Evolutionary conservation across 2,888 invertebrate genomes (phyloP).

Genomic region (Sesia apiformis): DNA sequence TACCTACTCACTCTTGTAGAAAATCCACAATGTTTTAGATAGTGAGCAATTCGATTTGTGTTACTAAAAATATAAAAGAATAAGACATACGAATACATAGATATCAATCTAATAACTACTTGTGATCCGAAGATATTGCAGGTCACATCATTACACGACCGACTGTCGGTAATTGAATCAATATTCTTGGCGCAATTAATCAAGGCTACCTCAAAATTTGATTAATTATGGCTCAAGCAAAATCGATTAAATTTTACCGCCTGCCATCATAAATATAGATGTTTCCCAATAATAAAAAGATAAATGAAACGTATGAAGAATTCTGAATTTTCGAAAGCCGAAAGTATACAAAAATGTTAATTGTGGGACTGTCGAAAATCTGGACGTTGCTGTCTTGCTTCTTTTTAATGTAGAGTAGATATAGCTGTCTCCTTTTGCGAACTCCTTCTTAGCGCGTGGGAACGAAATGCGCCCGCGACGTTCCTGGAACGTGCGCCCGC

Average conservation of each 20-base stretch:
- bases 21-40: no score
- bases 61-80: no score
- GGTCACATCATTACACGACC: background rate
- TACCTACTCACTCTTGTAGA: no score
- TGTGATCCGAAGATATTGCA: background rate
- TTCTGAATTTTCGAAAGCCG: slow-evolving; percentile 21
- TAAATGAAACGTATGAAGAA: slow-evolving; percentile 14
- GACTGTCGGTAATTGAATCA: background rate
- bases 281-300: slow-evolving; percentile 4
- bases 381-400: slow-evolving; percentile 14
- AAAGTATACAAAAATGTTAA: slow-evolving; percentile 36
- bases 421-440: slow-evolving; percentile 30
- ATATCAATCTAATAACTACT: no score
- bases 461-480: slow-evolving; percentile 45
- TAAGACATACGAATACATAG: no score
- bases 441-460: slow-evolving; percentile 57
- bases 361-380: slow-evolving; percentile 20
- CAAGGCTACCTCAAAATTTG: background rate
- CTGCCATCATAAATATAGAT: background rate
- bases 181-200: background rate
- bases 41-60: no score
- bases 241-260: background rate
- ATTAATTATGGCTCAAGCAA: background rate
- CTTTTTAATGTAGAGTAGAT: slow-evolving; percentile 12
- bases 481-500: slow-evolving; percentile 58